A percentile compares a stretch with the other conserved stretches of the same genome.
phyloP scores from a whole-genome alignment of 2,797 vertebrate genomes.

The Protosalanx chinensis region DNA sequence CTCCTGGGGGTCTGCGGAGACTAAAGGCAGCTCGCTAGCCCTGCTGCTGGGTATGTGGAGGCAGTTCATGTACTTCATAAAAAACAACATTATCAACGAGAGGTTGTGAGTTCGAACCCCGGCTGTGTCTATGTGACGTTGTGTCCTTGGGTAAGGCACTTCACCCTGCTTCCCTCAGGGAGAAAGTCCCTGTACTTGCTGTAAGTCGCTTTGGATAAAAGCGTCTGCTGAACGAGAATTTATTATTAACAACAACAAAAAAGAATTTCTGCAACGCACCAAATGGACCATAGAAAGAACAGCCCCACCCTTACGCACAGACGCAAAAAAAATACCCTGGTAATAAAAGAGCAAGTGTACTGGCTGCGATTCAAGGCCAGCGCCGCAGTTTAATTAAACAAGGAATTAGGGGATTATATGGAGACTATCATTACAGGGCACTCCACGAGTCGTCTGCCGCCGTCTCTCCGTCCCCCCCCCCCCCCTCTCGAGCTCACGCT shows the following conservation, averaged over 20 bases:
- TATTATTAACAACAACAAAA: constrained; percentile 34
- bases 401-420: constrained; percentile 89
- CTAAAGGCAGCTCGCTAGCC: not conserved
- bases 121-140: no score
- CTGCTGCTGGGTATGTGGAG: not conserved
- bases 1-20: constrained; percentile 52
- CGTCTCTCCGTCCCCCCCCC: constrained; percentile 73
- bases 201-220: no score
- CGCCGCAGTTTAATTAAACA: constrained; percentile 88
- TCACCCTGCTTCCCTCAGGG: no score
- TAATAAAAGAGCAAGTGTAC: constrained; percentile 74
- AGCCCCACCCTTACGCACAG: not conserved
- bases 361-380: constrained; percentile 75
- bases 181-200: no score
- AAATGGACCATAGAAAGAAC: constrained; percentile 65
- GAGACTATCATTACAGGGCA: constrained; percentile 83
- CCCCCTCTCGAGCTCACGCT: constrained; percentile 64
- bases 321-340: constrained; percentile 64
- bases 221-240: no score
- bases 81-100: no score
- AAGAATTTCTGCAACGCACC: constrained; percentile 48
- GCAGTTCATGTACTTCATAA: no score
- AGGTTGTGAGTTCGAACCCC: not conserved
- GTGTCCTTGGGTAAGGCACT: no score
- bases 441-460: constrained; percentile 76